Evolutionary conservation across 2,113 vertebrate species (phyloP).

Genomic region (Gallinago media): DNA sequence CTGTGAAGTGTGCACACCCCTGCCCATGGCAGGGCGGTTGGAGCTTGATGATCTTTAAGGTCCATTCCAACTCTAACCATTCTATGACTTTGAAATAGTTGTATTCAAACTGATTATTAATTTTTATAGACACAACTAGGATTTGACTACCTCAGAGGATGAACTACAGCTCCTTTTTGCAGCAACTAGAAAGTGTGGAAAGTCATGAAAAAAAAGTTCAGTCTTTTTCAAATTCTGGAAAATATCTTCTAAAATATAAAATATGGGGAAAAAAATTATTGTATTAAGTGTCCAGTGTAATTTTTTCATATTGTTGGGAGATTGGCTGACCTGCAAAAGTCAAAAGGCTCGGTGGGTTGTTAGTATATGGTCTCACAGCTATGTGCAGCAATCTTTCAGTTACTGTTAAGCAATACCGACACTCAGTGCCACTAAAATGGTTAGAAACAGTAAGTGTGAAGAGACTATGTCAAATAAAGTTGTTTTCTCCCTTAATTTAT

Average conservation of each 20-base stretch:
- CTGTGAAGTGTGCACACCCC: not conserved
- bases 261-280: not conserved
- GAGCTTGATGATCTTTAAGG: too few relatives aligned
- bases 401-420: not conserved
- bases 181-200: not conserved
- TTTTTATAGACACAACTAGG: not conserved
- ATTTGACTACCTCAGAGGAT: not conserved
- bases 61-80: too few relatives aligned
- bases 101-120: not conserved
- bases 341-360: not conserved
- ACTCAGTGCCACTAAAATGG: not conserved
- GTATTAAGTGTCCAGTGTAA: not conserved
- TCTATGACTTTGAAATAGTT: not conserved
- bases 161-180: not conserved
- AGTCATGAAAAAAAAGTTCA: not conserved
- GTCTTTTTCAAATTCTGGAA: not conserved
- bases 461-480: not conserved
- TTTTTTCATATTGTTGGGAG: not conserved
- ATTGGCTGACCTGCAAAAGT: not conserved
- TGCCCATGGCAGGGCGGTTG: too few relatives aligned
- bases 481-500: constrained; percentile 39
- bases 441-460: constrained; percentile 12
- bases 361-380: not conserved
- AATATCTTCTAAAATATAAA: not conserved
- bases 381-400: not conserved